A percentile compares a stretch with the other conserved stretches of the same genome.
Evolutionary conservation across 2,797 vertebrate genomes (phyloP).

Genomic region (Sebastes matsubarae): DNA sequence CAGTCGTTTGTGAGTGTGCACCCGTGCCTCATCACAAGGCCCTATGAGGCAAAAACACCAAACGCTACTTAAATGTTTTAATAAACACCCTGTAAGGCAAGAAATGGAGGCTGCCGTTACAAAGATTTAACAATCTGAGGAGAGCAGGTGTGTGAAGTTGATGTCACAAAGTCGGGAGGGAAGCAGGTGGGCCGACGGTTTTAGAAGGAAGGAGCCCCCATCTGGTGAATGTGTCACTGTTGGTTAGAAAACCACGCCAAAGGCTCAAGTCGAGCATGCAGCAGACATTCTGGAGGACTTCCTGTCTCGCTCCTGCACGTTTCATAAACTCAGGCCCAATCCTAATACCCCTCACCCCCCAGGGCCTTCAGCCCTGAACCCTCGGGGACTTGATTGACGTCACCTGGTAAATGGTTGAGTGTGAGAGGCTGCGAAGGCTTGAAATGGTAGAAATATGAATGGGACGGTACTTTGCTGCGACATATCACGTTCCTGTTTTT

Average conservation of each 20-base stretch:
- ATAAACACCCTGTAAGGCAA: slow-evolving; percentile 9
- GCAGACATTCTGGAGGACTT: neutral
- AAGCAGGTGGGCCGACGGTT: slow-evolving; percentile 27
- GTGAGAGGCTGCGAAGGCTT: no score
- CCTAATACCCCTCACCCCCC: accelerated
- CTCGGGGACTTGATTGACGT: no score
- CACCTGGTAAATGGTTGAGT: no score
- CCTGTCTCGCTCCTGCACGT: neutral
- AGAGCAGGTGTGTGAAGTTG: slow-evolving; percentile 40
- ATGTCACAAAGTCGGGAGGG: neutral
- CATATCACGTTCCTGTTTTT: no score
- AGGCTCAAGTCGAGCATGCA: neutral
- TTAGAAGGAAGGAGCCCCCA: neutral
- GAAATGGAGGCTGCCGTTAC: slow-evolving; percentile 3
- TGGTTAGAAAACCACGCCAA: neutral
- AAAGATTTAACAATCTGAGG: neutral
- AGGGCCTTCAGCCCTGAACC: no score
- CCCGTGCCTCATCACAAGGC: neutral
- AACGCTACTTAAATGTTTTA: neutral
- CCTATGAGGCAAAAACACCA: neutral
- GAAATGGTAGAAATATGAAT: no score
- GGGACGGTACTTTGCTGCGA: no score
- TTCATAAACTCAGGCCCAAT: neutral
- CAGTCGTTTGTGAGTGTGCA: neutral
- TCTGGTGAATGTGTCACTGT: slow-evolving; percentile 38